These are phyloP conservation scores for Myanophis thanlyinensis DNA, from an alignment of 2,113 vertebrate genomes.

Conservation along the genomic window DNA sequence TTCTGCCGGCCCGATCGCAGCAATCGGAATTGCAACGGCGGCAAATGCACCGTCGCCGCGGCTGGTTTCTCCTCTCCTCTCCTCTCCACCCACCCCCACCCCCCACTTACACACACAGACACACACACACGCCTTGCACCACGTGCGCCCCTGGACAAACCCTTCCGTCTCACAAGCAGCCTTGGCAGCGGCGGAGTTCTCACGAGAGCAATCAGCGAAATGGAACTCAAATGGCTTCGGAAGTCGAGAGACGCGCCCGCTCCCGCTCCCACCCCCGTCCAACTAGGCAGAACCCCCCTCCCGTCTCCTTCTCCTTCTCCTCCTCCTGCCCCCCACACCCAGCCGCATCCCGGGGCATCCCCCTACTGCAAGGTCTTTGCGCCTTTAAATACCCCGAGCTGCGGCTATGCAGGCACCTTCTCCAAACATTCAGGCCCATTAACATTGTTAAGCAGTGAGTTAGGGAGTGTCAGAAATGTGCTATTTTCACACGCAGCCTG, in stretches of 20 bases:
- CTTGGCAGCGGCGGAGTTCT: background rate
- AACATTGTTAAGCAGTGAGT: slow-evolving; percentile 41
- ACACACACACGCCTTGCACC: background rate
- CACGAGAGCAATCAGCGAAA: background rate
- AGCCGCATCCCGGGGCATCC: background rate
- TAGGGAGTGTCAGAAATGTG: slow-evolving; percentile 40
- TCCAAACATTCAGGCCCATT: slow-evolving; percentile 34
- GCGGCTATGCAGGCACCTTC: slow-evolving; percentile 34
- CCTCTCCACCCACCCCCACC: too few relatives aligned
- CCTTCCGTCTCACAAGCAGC: background rate
- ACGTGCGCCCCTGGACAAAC: background rate
- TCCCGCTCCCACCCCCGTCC: background rate
- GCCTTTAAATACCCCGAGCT: slow-evolving; percentile 23
- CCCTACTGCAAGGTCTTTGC: slow-evolving; percentile 7
- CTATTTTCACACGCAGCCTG: slow-evolving; percentile 34
- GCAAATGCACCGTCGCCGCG: background rate
- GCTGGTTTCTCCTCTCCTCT: background rate
- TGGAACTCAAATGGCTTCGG: background rate
- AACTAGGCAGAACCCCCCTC: background rate
- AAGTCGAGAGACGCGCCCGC: background rate
- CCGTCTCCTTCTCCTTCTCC: background rate
- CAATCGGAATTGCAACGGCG: background rate
- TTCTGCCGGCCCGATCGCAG: background rate
- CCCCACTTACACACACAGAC: too few relatives aligned
- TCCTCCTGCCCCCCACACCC: background rate